A percentile compares a stretch with the other conserved stretches of the same genome.
phyloP scores from a whole-genome alignment of 1,140 invertebrate species.

The Drosophila kepulauana region DNA sequence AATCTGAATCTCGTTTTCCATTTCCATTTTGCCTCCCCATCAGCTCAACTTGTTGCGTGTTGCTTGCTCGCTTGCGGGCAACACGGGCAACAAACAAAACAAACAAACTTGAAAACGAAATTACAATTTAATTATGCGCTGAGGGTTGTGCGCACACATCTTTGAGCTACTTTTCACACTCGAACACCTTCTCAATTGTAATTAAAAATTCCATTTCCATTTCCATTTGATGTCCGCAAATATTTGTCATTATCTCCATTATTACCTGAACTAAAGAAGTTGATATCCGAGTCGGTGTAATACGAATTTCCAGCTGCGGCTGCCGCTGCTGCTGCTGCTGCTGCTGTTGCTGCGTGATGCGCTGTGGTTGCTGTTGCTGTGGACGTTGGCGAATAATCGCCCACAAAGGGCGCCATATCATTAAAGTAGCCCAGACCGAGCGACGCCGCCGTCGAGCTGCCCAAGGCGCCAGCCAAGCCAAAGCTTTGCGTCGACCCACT shows the following conservation, averaged over 20 bases:
- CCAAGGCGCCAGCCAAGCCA: slow-evolving; percentile 62
- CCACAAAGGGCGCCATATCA: slow-evolving; percentile 72
- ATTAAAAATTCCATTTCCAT: slow-evolving; percentile 62
- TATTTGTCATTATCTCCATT: slow-evolving; percentile 60
- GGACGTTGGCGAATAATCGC: slow-evolving; percentile 54
- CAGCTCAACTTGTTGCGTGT: slow-evolving; percentile 67
- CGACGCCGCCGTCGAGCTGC: slow-evolving; percentile 74
- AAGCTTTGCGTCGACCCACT: slow-evolving; percentile 65
- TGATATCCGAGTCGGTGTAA: slow-evolving; percentile 81
- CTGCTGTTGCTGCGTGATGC: slow-evolving; percentile 27
- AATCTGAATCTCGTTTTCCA: neutral
- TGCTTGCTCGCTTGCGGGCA: slow-evolving; percentile 46
- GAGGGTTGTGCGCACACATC: slow-evolving; percentile 55
- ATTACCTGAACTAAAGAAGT: slow-evolving; percentile 82
- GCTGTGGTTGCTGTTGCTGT: slow-evolving; percentile 1
- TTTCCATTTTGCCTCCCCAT: slow-evolving; percentile 7
- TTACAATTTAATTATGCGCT: slow-evolving; percentile 79
- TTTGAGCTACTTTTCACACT: slow-evolving; percentile 71
- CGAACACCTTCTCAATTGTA: slow-evolving; percentile 58
- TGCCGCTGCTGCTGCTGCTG: slow-evolving; percentile 4
- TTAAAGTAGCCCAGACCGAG: slow-evolving; percentile 80
- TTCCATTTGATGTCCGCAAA: slow-evolving; percentile 73
- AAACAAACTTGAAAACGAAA: slow-evolving; percentile 72
- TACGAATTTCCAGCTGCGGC: slow-evolving; percentile 59
- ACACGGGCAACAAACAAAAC: slow-evolving; percentile 7